Conservation (phyloP, 2,113 vertebrate species). For the Myocastor coypus region DNA sequence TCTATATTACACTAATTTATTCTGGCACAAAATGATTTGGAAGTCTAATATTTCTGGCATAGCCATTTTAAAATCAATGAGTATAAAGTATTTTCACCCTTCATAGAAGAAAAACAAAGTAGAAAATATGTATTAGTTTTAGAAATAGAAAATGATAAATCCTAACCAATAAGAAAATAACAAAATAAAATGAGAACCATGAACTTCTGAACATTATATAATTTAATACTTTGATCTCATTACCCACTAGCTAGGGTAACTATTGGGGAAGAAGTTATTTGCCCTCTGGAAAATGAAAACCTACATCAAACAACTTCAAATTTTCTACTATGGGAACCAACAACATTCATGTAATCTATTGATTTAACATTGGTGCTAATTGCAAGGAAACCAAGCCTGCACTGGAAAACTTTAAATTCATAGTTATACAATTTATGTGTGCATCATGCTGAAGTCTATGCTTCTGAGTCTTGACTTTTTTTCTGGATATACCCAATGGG, state of each 20-base stretch:
- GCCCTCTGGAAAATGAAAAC: not conserved
- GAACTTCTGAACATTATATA: not conserved
- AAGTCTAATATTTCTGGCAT: not conserved
- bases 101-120: not conserved
- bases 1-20: constrained; percentile 43
- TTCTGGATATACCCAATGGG: not conserved
- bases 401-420: not conserved
- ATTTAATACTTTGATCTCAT: not conserved
- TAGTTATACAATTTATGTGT: not conserved
- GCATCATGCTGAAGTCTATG: not conserved
- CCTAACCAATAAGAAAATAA: not conserved
- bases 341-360: not conserved
- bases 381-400: not conserved
- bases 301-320: not conserved
- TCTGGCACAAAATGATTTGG: constrained; percentile 44
- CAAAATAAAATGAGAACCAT: not conserved
- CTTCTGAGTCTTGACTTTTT: not conserved
- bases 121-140: not conserved
- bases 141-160: constrained; percentile 1
- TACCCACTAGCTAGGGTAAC: not conserved
- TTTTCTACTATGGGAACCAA: not conserved
- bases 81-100: not conserved
- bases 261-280: not conserved
- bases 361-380: not conserved
- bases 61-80: constrained; percentile 32